A percentile compares a stretch with the other conserved stretches of the same genome.
phyloP scores from a whole-genome alignment of 92 coral and sea anemone genomes.

The Parazoanthus swiftii region DNA sequence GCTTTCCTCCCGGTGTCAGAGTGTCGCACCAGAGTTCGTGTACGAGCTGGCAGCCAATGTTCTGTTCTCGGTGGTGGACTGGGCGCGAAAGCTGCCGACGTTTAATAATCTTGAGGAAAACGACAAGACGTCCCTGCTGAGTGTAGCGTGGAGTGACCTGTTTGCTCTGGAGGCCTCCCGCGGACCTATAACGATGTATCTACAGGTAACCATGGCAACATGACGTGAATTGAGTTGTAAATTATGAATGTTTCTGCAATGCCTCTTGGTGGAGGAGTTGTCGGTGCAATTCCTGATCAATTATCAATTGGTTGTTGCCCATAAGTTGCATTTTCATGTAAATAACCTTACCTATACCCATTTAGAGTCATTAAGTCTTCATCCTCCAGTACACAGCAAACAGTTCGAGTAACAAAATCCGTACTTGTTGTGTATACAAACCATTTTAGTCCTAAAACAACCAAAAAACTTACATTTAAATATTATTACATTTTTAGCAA shows the following conservation, averaged over 20 bases:
- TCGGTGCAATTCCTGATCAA: no score
- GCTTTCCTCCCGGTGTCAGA: constrained; percentile 63
- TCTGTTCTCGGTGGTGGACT: constrained; percentile 87
- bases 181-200: constrained; percentile 75
- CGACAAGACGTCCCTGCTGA: constrained; percentile 72
- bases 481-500: constrained; percentile 41
- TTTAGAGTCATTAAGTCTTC: no score
- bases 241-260: neutral
- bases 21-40: constrained; percentile 68
- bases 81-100: constrained; percentile 85
- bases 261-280: no score
- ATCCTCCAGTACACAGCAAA: no score
- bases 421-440: no score
- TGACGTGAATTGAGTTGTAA: neutral
- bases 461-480: no score
- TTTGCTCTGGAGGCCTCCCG: constrained; percentile 85
- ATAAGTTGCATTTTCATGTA: no score
- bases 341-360: no score
- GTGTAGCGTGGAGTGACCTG: constrained; percentile 85
- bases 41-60: constrained; percentile 91
- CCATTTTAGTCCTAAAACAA: no score
- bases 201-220: constrained; percentile 44
- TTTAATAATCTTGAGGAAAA: constrained; percentile 70
- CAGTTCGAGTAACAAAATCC: no score
- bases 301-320: no score